These are phyloP conservation scores for Varanus komodoensis DNA, from an alignment of 2,113 vertebrate genomes.

Conservation along the genomic window DNA sequence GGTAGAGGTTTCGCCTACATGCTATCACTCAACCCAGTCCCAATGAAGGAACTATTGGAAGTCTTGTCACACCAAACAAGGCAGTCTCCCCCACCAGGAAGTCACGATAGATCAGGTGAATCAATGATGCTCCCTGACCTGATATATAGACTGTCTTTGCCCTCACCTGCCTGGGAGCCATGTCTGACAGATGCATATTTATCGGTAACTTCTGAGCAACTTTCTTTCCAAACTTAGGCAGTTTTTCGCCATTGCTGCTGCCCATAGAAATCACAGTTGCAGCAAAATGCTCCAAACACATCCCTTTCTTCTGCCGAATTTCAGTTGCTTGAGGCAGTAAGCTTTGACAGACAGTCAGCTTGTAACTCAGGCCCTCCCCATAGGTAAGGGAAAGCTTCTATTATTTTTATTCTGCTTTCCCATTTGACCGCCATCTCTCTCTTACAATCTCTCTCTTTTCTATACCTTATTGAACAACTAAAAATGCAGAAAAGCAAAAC, in stretches of 20 bases:
- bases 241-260: neutral
- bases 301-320: neutral
- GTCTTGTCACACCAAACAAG: neutral
- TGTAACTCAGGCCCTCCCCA: neutral
- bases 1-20: neutral
- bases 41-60: too few species aligned
- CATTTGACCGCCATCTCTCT: neutral
- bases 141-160: neutral
- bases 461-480: constrained; percentile 51
- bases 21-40: neutral
- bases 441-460: constrained; percentile 4
- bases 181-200: neutral
- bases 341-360: neutral
- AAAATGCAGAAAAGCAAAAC: constrained; percentile 55
- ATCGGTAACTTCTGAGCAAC: neutral
- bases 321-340: neutral
- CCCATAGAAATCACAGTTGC: neutral
- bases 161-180: neutral
- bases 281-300: neutral
- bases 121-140: neutral
- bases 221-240: neutral
- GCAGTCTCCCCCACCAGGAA: neutral
- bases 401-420: constrained; percentile 8
- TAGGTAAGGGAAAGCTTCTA: neutral
- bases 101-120: neutral